Percentiles rank a stretch among this genome's conserved stretches.
phyloP scores from a whole-genome alignment of 64 coral and sea anemone genomes.

The Acropora yongei region DNA sequence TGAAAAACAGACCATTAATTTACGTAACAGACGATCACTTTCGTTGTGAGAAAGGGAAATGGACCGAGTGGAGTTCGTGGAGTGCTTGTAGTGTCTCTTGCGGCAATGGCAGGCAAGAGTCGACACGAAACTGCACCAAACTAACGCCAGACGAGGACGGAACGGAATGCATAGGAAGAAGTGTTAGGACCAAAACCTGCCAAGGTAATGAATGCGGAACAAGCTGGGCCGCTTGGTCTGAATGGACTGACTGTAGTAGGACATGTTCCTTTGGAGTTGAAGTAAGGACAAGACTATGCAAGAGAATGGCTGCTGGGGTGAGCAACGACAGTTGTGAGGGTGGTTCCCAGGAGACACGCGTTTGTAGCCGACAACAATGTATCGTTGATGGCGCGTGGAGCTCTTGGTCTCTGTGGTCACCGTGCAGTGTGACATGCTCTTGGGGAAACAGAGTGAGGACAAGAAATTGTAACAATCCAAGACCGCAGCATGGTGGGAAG shows the following conservation, averaged over 20 bases:
- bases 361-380: conserved; percentile 43
- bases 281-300: conserved; percentile 65
- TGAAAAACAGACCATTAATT: conserved; percentile 57
- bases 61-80: conserved; percentile 76
- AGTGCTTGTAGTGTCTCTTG: conserved; percentile 58
- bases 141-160: conserved; percentile 41
- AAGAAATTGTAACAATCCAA: conserved; percentile 46
- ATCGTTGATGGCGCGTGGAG: conserved; percentile 28
- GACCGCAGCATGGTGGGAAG: conserved; percentile 36
- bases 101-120: conserved; percentile 57
- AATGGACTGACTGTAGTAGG: conserved; percentile 63
- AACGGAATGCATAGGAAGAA: conserved; percentile 44
- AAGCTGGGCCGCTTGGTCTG: conserved; percentile 69
- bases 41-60: conserved; percentile 56
- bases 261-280: conserved; percentile 67
- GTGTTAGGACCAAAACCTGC: conserved; percentile 51
- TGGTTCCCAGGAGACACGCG: conserved; percentile 17
- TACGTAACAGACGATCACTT: conserved; percentile 59
- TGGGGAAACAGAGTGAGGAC: conserved; percentile 38
- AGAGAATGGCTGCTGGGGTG: not conserved
- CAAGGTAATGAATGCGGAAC: conserved; percentile 32
- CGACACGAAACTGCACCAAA: conserved; percentile 60
- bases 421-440: conserved; percentile 62
- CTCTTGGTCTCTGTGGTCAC: conserved; percentile 46
- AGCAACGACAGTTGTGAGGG: conserved; percentile 52